These are phyloP conservation scores for Octodonta nipae DNA, from an alignment of 2,888 invertebrate species.

Conservation along the genomic window DNA sequence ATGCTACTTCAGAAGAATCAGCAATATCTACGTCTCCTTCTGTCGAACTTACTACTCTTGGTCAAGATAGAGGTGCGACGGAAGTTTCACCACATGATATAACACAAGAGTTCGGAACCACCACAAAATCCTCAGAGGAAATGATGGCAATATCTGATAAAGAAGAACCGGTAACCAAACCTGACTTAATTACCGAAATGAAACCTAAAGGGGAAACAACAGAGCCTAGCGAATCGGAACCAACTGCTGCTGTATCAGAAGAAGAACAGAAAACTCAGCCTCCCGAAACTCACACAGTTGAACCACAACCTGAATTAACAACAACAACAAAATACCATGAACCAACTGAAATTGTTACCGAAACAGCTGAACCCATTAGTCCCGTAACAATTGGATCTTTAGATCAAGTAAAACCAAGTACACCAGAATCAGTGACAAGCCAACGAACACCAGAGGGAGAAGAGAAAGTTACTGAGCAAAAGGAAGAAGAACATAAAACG, in stretches of 20 bases:
- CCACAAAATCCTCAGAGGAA: constrained; percentile 7
- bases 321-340: too few relatives aligned
- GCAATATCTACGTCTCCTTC: constrained; percentile 8
- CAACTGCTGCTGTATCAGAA: background rate
- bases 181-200: constrained; percentile 7
- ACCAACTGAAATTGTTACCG: constrained; percentile 20
- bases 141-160: constrained; percentile 7
- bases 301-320: constrained; percentile 4
- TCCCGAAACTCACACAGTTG: background rate
- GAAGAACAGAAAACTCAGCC: too few relatives aligned
- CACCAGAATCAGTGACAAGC: too few relatives aligned
- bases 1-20: background rate
- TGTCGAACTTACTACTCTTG: constrained; percentile 7
- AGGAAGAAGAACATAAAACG: background rate
- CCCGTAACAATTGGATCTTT: too few relatives aligned
- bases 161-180: constrained; percentile 11
- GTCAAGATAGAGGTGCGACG: background rate
- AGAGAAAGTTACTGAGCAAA: constrained; percentile 8
- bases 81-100: constrained; percentile 2
- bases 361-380: constrained; percentile 13
- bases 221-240: background rate
- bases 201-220: too few relatives aligned
- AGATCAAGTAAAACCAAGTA: too few relatives aligned
- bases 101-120: too few relatives aligned
- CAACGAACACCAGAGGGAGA: background rate